These are phyloP conservation scores for Ceuthmochares aereus DNA, from an alignment of 2,113 vertebrate genomes.

Conservation along the genomic window DNA sequence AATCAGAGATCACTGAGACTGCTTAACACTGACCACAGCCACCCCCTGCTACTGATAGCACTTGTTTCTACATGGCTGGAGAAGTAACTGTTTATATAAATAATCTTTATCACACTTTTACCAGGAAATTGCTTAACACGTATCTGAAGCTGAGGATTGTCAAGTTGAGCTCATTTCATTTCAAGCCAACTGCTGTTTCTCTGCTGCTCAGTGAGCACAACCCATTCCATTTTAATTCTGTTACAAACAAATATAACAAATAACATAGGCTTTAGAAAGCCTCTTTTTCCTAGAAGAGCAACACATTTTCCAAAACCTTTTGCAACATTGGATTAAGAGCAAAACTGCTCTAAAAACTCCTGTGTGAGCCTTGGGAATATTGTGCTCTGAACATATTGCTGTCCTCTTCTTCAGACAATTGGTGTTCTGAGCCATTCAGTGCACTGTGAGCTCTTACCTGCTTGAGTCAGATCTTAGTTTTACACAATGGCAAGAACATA, in stretches of 20 bases:
- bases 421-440: neutral
- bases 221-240: slow-evolving; percentile 19
- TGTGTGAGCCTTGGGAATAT: neutral
- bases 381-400: neutral
- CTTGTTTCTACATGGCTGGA: neutral
- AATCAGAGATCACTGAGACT: neutral
- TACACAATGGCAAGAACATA: slow-evolving; percentile 16
- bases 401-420: neutral
- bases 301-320: neutral
- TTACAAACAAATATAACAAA: slow-evolving; percentile 22
- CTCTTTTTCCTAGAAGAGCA: neutral
- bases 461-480: neutral
- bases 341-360: neutral
- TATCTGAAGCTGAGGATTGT: neutral
- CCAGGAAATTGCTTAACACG: neutral
- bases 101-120: neutral
- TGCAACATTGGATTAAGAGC: neutral
- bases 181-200: slow-evolving; percentile 26
- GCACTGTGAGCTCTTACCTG: neutral
- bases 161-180: neutral
- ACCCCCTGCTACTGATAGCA: neutral
- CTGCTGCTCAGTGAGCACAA: neutral
- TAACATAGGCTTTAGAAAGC: neutral
- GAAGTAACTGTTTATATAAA: neutral
- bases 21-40: neutral